These are phyloP conservation scores for Zaprionus capensis DNA, from an alignment of 1,140 invertebrate genomes.

Conservation along the genomic window DNA sequence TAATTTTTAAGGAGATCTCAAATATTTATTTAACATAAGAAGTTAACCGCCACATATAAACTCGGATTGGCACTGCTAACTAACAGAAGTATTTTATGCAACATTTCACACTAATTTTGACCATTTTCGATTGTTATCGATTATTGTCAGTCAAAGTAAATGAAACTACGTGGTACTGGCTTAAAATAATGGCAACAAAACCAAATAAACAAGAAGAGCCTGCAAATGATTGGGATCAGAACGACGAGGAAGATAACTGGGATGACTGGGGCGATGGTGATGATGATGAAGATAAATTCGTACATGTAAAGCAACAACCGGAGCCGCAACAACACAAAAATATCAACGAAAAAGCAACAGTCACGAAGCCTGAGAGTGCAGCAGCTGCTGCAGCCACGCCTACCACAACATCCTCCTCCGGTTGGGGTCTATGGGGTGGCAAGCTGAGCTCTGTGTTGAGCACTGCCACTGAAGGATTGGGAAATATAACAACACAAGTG, in stretches of 20 bases:
- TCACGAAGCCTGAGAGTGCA: conserved; percentile 35
- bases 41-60: not conserved
- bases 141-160: not conserved
- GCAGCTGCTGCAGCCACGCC: not conserved
- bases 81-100: not conserved
- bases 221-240: conserved; percentile 84
- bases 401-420: conserved; percentile 23
- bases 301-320: conserved; percentile 51
- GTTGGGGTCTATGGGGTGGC: conserved; percentile 87
- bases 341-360: conserved; percentile 41
- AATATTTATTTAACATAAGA: not conserved
- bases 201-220: conserved; percentile 39
- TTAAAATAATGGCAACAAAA: conserved; percentile 62
- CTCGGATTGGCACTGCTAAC: not conserved
- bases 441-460: conserved; percentile 90
- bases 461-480: conserved; percentile 89
- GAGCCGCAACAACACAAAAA: conserved; percentile 26
- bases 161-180: conserved; percentile 57
- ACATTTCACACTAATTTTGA: conserved; percentile 15
- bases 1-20: not conserved
- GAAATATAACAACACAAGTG: conserved; percentile 90
- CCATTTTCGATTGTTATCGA: not conserved
- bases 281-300: conserved; percentile 79
- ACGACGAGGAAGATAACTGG: conserved; percentile 87
- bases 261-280: conserved; percentile 86